Evolutionary conservation across 1,140 invertebrate species (phyloP).

Genomic region (Lasioglossum baleicum): DNA sequence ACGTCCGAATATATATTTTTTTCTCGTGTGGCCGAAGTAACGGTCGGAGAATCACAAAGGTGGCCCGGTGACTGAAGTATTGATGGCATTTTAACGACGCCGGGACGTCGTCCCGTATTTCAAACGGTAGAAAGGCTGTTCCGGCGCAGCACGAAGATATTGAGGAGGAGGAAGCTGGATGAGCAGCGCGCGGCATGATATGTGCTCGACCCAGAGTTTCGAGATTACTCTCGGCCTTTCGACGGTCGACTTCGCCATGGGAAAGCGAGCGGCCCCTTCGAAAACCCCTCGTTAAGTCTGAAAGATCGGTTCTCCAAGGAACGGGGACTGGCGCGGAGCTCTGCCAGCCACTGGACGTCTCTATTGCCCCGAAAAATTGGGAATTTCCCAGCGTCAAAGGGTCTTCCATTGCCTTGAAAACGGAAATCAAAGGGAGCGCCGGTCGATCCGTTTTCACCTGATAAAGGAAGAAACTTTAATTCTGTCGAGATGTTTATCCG

Average conservation of each 20-base stretch:
- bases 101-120: slow-evolving; percentile 28
- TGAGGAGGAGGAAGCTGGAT: slow-evolving; percentile 9
- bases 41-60: background rate
- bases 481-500: background rate
- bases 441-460: background rate
- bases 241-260: slow-evolving; percentile 3
- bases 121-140: slow-evolving; percentile 33
- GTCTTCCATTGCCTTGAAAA: background rate
- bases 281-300: slow-evolving; percentile 18
- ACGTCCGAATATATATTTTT: slow-evolving; percentile 14
- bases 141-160: slow-evolving; percentile 12
- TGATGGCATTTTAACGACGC: slow-evolving; percentile 51
- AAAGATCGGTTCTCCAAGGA: background rate
- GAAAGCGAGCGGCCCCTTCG: background rate
- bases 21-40: background rate
- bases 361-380: background rate
- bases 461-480: background rate
- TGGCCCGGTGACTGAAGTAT: slow-evolving; percentile 16
- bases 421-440: background rate
- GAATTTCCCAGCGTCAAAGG: background rate
- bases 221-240: slow-evolving; percentile 26
- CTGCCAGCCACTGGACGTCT: background rate
- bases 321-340: background rate
- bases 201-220: slow-evolving; percentile 16
- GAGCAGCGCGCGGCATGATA: slow-evolving; percentile 16